Evolutionary conservation across 1,140 invertebrate genomes (phyloP).

Genomic region (Andricus grossulariae): DNA sequence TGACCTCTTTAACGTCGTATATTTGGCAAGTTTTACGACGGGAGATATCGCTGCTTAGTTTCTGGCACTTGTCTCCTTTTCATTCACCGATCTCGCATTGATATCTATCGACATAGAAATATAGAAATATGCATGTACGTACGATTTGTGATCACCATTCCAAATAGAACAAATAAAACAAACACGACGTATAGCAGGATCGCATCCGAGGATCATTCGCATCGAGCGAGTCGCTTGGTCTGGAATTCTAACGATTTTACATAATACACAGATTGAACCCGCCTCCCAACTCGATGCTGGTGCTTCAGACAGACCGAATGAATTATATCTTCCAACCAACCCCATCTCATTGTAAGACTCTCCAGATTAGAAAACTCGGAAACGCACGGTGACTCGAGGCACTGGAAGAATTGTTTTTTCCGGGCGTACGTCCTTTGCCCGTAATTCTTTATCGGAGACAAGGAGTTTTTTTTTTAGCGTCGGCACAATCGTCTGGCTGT

Average conservation of each 20-base stretch:
- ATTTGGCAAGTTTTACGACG: conserved; percentile 49
- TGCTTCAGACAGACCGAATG: conserved; percentile 58
- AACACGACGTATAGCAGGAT: not conserved
- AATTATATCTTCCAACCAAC: conserved; percentile 51
- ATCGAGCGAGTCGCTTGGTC: conserved; percentile 39
- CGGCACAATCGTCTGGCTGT: conserved; percentile 22
- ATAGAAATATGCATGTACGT: not conserved
- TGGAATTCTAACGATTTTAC: conserved; percentile 62
- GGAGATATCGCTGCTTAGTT: conserved; percentile 53
- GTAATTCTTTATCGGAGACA: conserved; percentile 34
- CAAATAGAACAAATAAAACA: conserved; percentile 35
- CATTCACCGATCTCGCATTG: conserved; percentile 49
- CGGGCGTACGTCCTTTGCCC: conserved; percentile 24
- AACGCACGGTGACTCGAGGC: conserved; percentile 37
- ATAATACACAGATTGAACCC: conserved; percentile 63
- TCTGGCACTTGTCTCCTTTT: conserved; percentile 57
- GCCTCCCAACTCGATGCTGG: conserved; percentile 48
- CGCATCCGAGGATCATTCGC: not conserved
- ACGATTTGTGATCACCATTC: conserved; percentile 38
- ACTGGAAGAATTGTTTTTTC: conserved; percentile 50
- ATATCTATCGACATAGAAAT: conserved; percentile 41
- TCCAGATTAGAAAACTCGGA: conserved; percentile 50
- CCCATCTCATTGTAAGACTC: conserved; percentile 52
- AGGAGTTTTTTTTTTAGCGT: conserved; percentile 13
- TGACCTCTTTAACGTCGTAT: conserved; percentile 45